Percentiles rank a stretch among this genome's conserved stretches.
phyloP scores from a whole-genome alignment of 2,888 invertebrate species.

The Noctua fimbriata region DNA sequence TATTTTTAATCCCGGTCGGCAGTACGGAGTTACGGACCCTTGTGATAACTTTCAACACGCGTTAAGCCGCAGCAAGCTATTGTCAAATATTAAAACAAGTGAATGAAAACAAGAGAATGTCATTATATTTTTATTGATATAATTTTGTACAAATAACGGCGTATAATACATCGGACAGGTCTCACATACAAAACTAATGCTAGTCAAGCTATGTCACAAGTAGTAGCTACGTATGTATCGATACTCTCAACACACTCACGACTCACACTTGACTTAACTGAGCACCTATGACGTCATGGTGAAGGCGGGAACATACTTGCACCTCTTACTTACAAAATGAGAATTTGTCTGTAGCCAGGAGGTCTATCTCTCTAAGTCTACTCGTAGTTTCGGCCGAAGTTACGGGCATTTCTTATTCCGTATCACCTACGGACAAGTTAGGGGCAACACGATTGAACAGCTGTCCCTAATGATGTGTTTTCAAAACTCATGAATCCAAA shows the following conservation, averaged over 20 bases:
- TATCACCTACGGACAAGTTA: neutral
- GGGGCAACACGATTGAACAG: neutral
- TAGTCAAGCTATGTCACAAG: slow-evolving; percentile 88
- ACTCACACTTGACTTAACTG: slow-evolving; percentile 30
- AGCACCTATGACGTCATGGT: slow-evolving; percentile 28
- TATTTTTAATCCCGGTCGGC: no score
- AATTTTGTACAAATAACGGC: slow-evolving; percentile 91
- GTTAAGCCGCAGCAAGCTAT: neutral
- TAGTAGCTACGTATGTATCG: slow-evolving; percentile 77
- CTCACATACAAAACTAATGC: slow-evolving; percentile 91
- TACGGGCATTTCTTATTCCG: neutral
- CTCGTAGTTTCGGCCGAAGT: neutral
- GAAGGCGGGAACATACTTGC: neutral
- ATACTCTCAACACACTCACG: slow-evolving; percentile 54
- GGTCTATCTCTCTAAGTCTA: neutral
- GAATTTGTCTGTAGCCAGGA: neutral
- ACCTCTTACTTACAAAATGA: neutral
- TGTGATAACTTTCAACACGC: neutral
- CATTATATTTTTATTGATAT: slow-evolving; percentile 88
- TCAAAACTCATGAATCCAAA: neutral
- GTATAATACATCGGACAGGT: slow-evolving; percentile 90
- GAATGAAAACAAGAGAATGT: slow-evolving; percentile 60
- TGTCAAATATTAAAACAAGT: neutral
- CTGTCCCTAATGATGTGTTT: neutral
- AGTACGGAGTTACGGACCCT: neutral